Evolutionary conservation across 30 jellyfish, hydroid and myxozoan species (phyloP), one percentile per base, ranked within the genome.

Genomic region (Nemopilema nomurai): DNA sequence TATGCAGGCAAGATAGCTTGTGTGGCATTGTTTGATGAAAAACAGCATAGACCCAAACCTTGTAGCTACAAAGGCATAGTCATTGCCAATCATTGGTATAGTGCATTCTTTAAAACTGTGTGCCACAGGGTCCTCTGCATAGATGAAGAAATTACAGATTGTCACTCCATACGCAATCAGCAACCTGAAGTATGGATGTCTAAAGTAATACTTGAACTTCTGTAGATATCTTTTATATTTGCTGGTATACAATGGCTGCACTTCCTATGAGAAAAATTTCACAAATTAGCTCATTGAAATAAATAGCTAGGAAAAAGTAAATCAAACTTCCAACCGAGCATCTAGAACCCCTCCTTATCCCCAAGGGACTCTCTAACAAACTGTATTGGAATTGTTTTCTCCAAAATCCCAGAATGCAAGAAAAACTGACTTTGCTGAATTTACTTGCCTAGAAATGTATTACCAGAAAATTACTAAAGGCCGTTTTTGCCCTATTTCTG

Each of bases 41-140:
- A n/a, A n/a, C n/a, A n/a, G n/a, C n/a, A n/a, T n/a, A n/a, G n/a
- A n/a, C 9, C 57, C 96, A 25, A 66, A 92, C 98, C 95, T 87
- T 8, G 88, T 79, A 51, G 87, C 90, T 17, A 92, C 97, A 82
- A 92, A 92, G 23, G 98, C 91, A 71, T 49, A 92, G 31, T 94
- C 95, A 64, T 86, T 82, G 27, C 98, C 98, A 74, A 92, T 80
- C 13, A 77, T 88, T 19, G 97, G 97, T 16, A 92, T 80, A n/a
- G 89, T 80, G 67, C 97, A 87, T 31, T 76, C 95, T 23, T 95
- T 67, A 32, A 72, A 70, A 62, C 98, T 92, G 77, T 92, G 98
- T 4, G 98, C 98, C 8, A 92, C 97, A n/a, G 98, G 98, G 77
- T 92, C 98, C 49, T 92, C 98, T 0, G 98, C 98, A 69, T 92